Base-by-base conservation (phyloP, 2,888 invertebrate species). In the Incurvaria masculella region DNA sequence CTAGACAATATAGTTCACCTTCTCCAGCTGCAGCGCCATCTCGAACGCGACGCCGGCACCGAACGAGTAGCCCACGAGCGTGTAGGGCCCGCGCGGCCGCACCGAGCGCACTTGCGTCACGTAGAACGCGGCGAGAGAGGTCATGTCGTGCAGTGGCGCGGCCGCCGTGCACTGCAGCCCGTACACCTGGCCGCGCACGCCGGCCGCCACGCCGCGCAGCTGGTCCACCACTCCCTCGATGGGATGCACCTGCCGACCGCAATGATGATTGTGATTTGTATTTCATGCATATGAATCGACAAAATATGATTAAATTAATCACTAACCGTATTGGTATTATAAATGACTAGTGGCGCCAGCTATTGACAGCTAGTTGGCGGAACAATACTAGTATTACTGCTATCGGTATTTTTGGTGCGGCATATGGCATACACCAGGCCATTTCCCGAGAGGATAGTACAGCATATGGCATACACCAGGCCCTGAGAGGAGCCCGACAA, bases 21-120 rank as follows among this genome's bases (percentile, higher is more conserved):
- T 72, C 64, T 94, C 91, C 47, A 97, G 75, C 65, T 91, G 89
- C 26, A 89, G 73, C 21, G 92, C 92, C 87, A 98, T 97, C 79
- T 97, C 97, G 67, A 95, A 93, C 17, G 95, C 96, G 27, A 98
- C 89, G 57, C 90, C 87, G 40, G 94, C 93, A 52, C 99, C 98
- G 70, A 93, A 97, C 0, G 97, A 98, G 74, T 99, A 98, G 2
- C 97, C 98, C 42, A 91, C 85, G 54, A 99, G 75, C 45, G 87
- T 84, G 80, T 94, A 97, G 2, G 97, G 95, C 52, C 94, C 92
- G 50, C 79, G 70, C 8, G 87, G 83, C 72, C 94, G 94, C 43
- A 89, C 75, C 46, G 81, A 80, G 63, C 86, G 87, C 60, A 97
- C 84, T 68, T 89, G 84, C 66, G 73, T 63, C 21, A 91, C 76